phyloP scores from a whole-genome alignment of 2,113 vertebrate genomes.

The Austrofundulus limnaeus region DNA sequence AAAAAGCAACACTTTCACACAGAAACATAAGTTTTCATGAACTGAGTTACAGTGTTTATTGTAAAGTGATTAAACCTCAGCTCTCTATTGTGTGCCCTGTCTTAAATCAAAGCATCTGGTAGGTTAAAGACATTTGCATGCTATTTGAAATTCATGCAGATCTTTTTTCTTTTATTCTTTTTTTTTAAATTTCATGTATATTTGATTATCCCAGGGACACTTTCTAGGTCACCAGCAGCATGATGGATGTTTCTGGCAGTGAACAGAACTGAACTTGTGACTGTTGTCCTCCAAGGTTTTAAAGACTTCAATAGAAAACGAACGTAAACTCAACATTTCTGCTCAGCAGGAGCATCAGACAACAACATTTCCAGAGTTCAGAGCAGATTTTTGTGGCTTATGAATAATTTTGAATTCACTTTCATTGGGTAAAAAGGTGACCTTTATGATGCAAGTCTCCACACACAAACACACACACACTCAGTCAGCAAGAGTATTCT shows the following conservation, averaged over 20 bases:
- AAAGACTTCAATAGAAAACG: conserved; percentile 17
- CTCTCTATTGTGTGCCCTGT: conserved; percentile 27
- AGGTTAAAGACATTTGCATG: conserved; percentile 52
- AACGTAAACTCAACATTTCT: conserved; percentile 13
- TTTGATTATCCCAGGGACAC: conserved; percentile 60
- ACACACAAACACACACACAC: background rate
- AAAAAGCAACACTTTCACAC: background rate
- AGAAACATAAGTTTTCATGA: conserved; percentile 16
- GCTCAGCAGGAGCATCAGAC: conserved; percentile 4
- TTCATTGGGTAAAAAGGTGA: conserved; percentile 6
- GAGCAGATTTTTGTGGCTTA: background rate
- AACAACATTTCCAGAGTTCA: background rate
- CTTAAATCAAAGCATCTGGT: conserved; percentile 35
- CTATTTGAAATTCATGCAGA: conserved; percentile 59
- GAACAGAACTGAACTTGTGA: conserved; percentile 19
- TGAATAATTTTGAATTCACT: conserved; percentile 1
- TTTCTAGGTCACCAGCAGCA: conserved; percentile 58
- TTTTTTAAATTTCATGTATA: conserved; percentile 53
- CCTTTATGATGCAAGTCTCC: background rate
- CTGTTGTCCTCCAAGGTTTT: conserved; percentile 18
- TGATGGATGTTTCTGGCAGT: conserved; percentile 11
- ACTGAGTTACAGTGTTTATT: conserved; percentile 1
- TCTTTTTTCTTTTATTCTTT: conserved; percentile 32
- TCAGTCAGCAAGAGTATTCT: background rate
- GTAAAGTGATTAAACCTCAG: conserved; percentile 24